Evolutionary conservation across 2,888 invertebrate species (phyloP).

Genomic region (Craniophora ligustri): DNA sequence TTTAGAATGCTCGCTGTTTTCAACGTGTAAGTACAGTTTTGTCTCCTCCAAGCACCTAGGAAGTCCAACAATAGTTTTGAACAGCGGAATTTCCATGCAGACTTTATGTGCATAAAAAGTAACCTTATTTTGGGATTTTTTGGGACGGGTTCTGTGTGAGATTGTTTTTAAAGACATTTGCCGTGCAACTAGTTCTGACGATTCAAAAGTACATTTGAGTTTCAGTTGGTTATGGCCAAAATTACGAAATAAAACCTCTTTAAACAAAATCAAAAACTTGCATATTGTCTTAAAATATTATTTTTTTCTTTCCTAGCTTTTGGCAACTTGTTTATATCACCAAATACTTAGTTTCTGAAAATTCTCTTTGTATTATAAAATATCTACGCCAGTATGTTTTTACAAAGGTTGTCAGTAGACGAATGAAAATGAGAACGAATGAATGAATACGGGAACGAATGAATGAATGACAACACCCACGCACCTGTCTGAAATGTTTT

Average conservation of each 20-base stretch:
- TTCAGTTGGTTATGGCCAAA: no score
- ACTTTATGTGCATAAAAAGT: conserved; percentile 25
- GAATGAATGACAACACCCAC: conserved; percentile 5
- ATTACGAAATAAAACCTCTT: no score
- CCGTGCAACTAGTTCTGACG: no score
- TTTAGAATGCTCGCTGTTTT: conserved; percentile 27
- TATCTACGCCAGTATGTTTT: neutral
- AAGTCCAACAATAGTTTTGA: conserved; percentile 24
- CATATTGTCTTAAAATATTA: no score
- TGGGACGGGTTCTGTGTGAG: conserved; percentile 13
- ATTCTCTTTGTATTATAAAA: neutral
- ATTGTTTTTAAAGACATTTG: no score
- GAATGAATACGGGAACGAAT: conserved; percentile 4
- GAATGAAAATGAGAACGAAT: conserved; percentile 4
- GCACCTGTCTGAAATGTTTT: conserved; percentile 6
- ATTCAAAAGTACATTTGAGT: no score
- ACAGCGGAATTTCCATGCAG: conserved; percentile 36
- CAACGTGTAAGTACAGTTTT: conserved; percentile 34
- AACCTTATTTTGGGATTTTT: neutral
- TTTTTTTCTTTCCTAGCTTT: no score
- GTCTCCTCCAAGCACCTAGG: conserved; percentile 21
- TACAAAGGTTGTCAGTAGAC: conserved; percentile 3
- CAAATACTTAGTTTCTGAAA: neutral
- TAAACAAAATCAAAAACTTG: no score
- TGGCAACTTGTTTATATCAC: no score